Evolutionary conservation across 1,140 invertebrate genomes (phyloP), one percentile per base, ranked within the genome.

Genomic region (Drosophila micromelanica): DNA sequence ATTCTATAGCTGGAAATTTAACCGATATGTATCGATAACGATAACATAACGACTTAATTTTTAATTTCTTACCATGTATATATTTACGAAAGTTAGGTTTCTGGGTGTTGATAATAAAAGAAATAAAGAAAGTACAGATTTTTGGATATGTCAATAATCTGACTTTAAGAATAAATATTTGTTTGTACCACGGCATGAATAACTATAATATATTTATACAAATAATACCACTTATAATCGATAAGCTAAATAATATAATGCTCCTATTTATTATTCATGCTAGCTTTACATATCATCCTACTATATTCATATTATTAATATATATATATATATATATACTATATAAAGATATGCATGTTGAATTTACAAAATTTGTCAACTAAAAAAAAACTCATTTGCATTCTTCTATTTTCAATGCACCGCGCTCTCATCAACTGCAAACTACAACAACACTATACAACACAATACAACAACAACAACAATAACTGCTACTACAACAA

Each of bases 381-480:
- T 93, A 72, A 94, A 93, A 84, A 94, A 92, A 94, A 94, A 95
- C 94, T 94, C 78, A 82, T 84, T 81, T 90, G 79, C 80, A 77
- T 79, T 90, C 80, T 87, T 77, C 81, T 87, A 84, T 59, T 92
- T 79, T 76, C 79, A 84, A 85, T 82, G 75, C 78, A 82, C 82
- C 56, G 79, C 78, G 77, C 78, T 78, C 79, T 90, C 80, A 76
- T 78, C 72, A 78, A 70, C 72, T 87, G 78, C 82, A 87, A 74
- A 80, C 46, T 63, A 67, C 17, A 69, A 51, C 52, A 45, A 62
- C 67, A 76, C 45, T 43, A 80, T 48, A 54, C 15, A 70, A 75
- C 72, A 64, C 56, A 51, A 75, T 23, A 52, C 23, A 61, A 74
- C 65, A 75, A 75, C 23, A 56, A 68, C 43, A 76, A 76, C 48